Evolutionary conservation across 2,113 vertebrate species (phyloP).

Genomic region (Paedocypris sp.): DNA sequence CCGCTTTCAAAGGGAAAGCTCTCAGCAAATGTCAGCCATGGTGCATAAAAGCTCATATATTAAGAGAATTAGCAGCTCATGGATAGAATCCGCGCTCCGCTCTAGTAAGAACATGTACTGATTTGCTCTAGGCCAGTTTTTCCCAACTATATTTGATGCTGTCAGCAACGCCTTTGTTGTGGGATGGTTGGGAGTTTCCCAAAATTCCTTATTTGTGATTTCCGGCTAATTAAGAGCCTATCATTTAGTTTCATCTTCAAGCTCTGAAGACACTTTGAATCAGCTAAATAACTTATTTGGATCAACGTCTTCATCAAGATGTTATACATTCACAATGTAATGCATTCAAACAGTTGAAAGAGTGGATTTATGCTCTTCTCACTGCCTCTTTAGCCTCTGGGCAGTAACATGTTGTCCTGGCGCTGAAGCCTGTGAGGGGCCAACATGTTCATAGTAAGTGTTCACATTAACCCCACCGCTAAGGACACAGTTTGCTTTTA

Average conservation of each 20-base stretch:
- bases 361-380: slow-evolving; percentile 36
- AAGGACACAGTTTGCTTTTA: too few species aligned
- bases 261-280: slow-evolving; percentile 1
- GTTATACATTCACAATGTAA: slow-evolving; percentile 1
- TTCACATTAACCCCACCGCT: not conserved
- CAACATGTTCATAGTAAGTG: slow-evolving; percentile 31
- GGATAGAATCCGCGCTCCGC: not conserved
- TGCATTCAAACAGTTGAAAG: slow-evolving; percentile 9
- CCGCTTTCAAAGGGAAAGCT: not conserved
- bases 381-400: slow-evolving; percentile 21
- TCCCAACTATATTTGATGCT: not conserved
- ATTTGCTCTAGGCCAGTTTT: not conserved
- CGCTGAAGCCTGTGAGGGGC: slow-evolving; percentile 39
- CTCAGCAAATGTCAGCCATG: not conserved
- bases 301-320: not conserved
- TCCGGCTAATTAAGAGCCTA: slow-evolving; percentile 25
- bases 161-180: slow-evolving; percentile 17
- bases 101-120: not conserved
- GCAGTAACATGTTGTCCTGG: slow-evolving; percentile 20
- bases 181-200: slow-evolving; percentile 14
- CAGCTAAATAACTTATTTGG: not conserved
- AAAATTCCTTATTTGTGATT: slow-evolving; percentile 31
- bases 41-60: not conserved
- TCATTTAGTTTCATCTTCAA: slow-evolving; percentile 14
- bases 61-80: not conserved